Evolutionary conservation across 2,797 vertebrate genomes (phyloP).

Genomic region (Poecile montanus): DNA sequence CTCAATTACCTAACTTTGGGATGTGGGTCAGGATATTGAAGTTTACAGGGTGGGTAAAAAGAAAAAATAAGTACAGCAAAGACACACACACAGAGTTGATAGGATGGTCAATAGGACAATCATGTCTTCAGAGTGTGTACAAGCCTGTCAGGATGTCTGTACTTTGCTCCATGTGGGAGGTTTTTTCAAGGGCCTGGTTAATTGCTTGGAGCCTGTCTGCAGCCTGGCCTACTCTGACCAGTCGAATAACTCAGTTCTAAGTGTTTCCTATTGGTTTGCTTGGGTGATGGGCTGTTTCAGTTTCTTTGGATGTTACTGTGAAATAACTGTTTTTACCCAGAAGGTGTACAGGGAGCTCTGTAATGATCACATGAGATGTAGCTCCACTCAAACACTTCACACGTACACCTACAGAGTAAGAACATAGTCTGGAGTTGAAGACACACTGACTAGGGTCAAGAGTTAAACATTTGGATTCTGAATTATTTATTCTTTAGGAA

Average conservation of each 20-base stretch:
- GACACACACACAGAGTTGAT: background rate
- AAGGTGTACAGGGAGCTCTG: background rate
- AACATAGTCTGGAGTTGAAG: background rate
- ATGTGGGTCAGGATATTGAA: background rate
- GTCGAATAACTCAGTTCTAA: background rate
- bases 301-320: background rate
- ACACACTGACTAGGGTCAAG: background rate
- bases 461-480: background rate
- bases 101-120: background rate
- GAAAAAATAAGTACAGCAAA: background rate
- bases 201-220: background rate
- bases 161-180: background rate
- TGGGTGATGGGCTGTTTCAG: background rate
- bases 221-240: background rate
- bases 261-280: background rate
- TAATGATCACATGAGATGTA: background rate
- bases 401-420: fast-evolving
- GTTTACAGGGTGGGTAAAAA: background rate
- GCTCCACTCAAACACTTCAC: background rate
- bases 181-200: background rate
- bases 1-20: background rate
- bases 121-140: background rate
- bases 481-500: background rate
- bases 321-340: background rate
- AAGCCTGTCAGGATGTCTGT: background rate